Conservation (phyloP, 37 sponge, comb jelly and placozoan genomes). For the Cladorhizidae sp. region DNA sequence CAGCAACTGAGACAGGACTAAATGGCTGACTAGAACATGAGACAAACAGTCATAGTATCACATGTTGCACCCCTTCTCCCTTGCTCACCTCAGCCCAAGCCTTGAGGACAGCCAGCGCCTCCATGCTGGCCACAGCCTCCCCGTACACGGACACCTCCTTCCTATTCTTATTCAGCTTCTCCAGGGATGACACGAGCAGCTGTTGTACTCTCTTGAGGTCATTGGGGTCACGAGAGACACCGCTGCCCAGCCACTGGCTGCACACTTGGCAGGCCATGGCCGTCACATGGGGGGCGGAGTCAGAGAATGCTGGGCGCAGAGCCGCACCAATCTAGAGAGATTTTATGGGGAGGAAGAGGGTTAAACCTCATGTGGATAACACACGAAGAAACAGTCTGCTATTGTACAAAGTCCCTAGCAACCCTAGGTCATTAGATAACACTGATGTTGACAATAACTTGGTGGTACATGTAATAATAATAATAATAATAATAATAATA, state of each 20-base stretch:
- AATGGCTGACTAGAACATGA: too few relatives aligned
- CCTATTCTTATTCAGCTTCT: conserved; percentile 60
- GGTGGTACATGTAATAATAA: too few relatives aligned
- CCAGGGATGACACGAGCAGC: conserved; percentile 88
- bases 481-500: too few relatives aligned
- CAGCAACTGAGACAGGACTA: too few relatives aligned
- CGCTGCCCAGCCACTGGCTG: conserved; percentile 93
- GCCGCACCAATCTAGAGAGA: conserved; percentile 91
- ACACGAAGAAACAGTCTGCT: too few relatives aligned
- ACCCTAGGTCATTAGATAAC: too few relatives aligned
- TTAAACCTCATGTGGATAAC: neutral
- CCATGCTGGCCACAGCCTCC: conserved; percentile 91
- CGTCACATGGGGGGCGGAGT: conserved; percentile 93
- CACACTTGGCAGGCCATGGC: conserved; percentile 98
- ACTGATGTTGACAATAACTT: too few relatives aligned
- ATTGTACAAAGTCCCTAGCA: too few relatives aligned
- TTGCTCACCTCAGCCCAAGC: conserved; percentile 99
- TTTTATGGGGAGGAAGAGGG: neutral
- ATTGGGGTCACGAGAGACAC: conserved; percentile 82
- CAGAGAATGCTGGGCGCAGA: conserved; percentile 91
- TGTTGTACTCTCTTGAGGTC: conserved; percentile 89
- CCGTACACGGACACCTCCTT: conserved; percentile 60
- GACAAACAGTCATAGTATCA: neutral
- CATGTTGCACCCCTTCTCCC: neutral
- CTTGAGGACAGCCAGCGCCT: conserved; percentile 88